phyloP scores from a whole-genome alignment of 2,888 invertebrate genomes.

The Eulithis prunata region DNA sequence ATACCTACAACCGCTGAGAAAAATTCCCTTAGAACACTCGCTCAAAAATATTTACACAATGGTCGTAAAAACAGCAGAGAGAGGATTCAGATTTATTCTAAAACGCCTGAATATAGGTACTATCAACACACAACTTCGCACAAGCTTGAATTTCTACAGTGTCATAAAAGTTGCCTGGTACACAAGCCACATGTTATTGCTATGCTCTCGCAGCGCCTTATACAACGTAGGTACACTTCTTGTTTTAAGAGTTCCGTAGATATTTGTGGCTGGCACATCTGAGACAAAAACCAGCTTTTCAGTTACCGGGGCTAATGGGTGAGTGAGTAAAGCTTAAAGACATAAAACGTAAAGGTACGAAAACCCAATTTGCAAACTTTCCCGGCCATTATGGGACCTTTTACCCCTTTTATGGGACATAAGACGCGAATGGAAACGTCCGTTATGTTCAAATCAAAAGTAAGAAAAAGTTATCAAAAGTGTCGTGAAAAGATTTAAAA shows the following conservation, averaged over 20 bases:
- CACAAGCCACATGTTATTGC: not conserved
- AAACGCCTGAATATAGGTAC: too few species aligned
- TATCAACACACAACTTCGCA: too few species aligned
- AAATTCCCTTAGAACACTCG: too few species aligned
- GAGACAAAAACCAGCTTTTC: conserved; percentile 6
- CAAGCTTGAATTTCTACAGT: too few species aligned
- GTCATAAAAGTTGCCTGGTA: not conserved
- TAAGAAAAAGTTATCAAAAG: conserved; percentile 22
- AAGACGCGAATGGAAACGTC: conserved; percentile 40
- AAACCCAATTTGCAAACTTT: conserved; percentile 55
- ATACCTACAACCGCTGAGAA: too few species aligned
- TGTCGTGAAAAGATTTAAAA: conserved; percentile 33
- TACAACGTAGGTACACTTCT: not conserved
- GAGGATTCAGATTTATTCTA: too few species aligned
- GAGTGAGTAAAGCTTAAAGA: conserved; percentile 52
- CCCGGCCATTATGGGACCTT: conserved; percentile 45
- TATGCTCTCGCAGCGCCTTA: not conserved
- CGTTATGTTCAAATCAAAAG: conserved; percentile 38
- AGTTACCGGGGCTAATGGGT: conserved; percentile 36
- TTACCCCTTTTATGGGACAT: conserved; percentile 48
- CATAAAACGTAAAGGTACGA: conserved; percentile 49
- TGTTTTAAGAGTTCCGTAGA: conserved; percentile 6
- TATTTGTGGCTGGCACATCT: conserved; percentile 3
- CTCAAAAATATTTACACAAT: too few species aligned
- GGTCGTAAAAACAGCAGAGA: too few species aligned